phyloP scores from a whole-genome alignment of 2,888 invertebrate species.

The Drosophila stalkeri region DNA sequence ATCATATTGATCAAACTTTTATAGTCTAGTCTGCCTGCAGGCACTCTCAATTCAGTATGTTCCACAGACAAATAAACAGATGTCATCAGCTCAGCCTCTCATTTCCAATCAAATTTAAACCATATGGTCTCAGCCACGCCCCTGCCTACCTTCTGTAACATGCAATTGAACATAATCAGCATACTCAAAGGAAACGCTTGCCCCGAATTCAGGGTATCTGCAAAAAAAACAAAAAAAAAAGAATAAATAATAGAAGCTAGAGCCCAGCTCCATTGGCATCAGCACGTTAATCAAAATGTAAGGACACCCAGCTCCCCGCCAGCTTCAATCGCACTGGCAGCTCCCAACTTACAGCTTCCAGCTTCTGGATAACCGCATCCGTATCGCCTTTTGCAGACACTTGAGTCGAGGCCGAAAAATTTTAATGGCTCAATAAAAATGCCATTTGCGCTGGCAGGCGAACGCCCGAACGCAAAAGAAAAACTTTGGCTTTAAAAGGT shows the following conservation, averaged over 20 bases:
- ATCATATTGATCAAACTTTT: background rate
- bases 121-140: background rate
- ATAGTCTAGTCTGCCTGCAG: background rate
- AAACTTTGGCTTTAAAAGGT: slow-evolving; percentile 65
- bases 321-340: slow-evolving; percentile 7
- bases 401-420: slow-evolving; percentile 72
- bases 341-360: background rate
- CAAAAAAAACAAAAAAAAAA: slow-evolving; percentile 2
- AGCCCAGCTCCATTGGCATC: slow-evolving; percentile 56
- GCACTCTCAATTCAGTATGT: background rate
- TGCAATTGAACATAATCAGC: background rate
- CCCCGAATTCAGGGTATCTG: background rate
- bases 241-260: slow-evolving; percentile 1
- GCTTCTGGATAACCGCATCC: slow-evolving; percentile 22
- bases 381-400: slow-evolving; percentile 53
- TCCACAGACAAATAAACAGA: background rate
- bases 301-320: slow-evolving; percentile 43
- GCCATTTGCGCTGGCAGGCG: slow-evolving; percentile 81
- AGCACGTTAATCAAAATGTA: slow-evolving; percentile 84
- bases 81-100: background rate
- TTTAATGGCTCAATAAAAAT: slow-evolving; percentile 85
- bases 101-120: background rate
- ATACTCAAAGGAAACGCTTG: background rate
- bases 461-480: slow-evolving; percentile 5
- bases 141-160: background rate